Conservation (phyloP, 2,888 invertebrate species). For the Entomobrya multifasciata region DNA sequence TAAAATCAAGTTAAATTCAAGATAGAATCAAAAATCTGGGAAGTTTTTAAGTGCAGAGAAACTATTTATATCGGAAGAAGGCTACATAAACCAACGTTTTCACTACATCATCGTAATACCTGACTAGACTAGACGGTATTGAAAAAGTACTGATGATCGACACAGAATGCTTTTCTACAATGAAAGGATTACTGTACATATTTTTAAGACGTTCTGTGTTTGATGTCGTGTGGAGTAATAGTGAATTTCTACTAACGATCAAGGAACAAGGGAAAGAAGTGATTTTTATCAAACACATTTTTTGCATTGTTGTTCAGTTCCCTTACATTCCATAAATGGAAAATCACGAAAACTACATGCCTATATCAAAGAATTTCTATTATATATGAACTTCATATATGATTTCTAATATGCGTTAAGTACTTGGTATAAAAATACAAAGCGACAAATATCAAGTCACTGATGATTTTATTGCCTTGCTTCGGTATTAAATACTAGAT, state of each 20-base stretch:
- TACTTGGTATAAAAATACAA: no score
- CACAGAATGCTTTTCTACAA: background rate
- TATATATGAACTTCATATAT: slow-evolving; percentile 37
- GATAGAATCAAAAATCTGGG: no score
- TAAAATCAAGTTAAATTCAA: no score
- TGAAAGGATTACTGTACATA: slow-evolving; percentile 61
- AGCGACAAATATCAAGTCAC: no score
- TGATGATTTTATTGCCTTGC: no score
- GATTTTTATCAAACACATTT: slow-evolving; percentile 44
- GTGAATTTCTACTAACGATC: background rate
- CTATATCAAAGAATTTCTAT: no score
- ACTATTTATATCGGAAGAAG: no score
- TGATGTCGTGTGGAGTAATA: slow-evolving; percentile 19
- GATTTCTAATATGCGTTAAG: background rate
- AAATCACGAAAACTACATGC: slow-evolving; percentile 60
- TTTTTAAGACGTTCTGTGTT: slow-evolving; percentile 27
- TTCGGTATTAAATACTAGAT: no score
- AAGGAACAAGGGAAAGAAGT: slow-evolving; percentile 1
- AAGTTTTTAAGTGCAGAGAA: no score
- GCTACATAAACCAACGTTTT: no score
- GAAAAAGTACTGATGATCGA: slow-evolving; percentile 26
- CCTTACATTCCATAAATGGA: slow-evolving; percentile 66
- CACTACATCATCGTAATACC: no score
- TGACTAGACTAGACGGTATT: no score
- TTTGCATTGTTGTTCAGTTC: slow-evolving; percentile 16